These are phyloP conservation scores for Gadopsis bispinosus DNA, from an alignment of 2,797 vertebrate species.

Conservation along the genomic window DNA sequence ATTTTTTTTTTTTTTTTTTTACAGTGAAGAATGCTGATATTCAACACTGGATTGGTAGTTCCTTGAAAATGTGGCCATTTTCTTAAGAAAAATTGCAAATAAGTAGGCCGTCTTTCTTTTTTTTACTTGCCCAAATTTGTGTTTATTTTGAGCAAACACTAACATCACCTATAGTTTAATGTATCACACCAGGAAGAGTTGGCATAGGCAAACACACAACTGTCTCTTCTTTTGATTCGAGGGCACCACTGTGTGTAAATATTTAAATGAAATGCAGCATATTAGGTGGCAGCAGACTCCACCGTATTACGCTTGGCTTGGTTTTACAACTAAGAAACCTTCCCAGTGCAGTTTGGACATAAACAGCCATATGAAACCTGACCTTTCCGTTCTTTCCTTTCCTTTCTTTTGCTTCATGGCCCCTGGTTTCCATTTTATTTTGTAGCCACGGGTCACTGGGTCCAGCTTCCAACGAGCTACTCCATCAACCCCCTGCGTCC, in stretches of 20 bases:
- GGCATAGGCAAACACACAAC: background rate
- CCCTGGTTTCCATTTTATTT: constrained; percentile 64
- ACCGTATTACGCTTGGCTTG: constrained; percentile 32
- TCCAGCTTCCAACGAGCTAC: constrained; percentile 40
- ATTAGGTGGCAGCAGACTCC: background rate
- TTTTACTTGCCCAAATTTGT: background rate
- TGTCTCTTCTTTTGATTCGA: constrained; percentile 12
- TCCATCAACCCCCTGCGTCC: constrained; percentile 52
- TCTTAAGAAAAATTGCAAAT: background rate
- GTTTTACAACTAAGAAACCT: constrained; percentile 39
- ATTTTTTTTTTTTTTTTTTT: no score
- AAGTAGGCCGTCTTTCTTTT: no score
- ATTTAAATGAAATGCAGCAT: constrained; percentile 12
- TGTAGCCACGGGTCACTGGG: constrained; percentile 64
- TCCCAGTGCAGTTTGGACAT: constrained; percentile 6
- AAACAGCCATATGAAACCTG: constrained; percentile 39
- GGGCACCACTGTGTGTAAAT: background rate
- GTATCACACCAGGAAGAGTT: background rate
- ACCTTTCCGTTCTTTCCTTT: constrained; percentile 53
- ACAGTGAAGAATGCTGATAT: background rate
- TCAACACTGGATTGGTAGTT: background rate
- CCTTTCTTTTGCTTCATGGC: constrained; percentile 33
- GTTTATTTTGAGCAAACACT: background rate
- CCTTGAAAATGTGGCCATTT: background rate
- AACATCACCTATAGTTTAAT: background rate